Conservation (phyloP, 64 coral and sea anemone species). For the Montipora foliosa region DNA sequence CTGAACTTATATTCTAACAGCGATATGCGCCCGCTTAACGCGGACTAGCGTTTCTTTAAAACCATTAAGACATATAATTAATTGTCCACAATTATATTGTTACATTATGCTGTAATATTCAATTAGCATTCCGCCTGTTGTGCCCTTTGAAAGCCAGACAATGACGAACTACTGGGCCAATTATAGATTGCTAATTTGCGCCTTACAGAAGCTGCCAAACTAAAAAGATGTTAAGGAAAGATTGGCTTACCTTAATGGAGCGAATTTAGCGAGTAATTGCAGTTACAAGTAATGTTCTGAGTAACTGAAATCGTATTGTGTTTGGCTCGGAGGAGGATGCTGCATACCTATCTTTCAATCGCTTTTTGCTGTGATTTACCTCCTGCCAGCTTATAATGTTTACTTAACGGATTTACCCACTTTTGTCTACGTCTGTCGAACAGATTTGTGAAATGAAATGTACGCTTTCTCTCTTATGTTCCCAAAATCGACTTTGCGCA, state of each 20-base stretch:
- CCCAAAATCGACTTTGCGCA: not conserved
- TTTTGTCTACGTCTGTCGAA: conserved; percentile 26
- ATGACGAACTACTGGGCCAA: conserved; percentile 55
- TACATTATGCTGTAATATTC: conserved; percentile 92
- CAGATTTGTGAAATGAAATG: not conserved
- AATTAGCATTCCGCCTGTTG: conserved; percentile 89
- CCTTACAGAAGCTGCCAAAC: conserved; percentile 11
- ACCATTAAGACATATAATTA: conserved; percentile 93
- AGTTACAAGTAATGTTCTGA: not conserved
- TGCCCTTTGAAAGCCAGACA: conserved; percentile 45
- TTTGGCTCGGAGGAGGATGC: not conserved
- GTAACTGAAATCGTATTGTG: conserved; percentile 24
- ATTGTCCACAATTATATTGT: conserved; percentile 97
- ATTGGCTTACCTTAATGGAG: not conserved
- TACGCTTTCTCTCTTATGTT: not conserved
- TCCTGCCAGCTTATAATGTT: conserved; percentile 32
- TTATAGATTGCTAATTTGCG: conserved; percentile 44
- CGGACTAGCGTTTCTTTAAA: conserved; percentile 68
- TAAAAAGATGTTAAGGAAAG: conserved; percentile 52
- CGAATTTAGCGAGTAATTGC: not conserved
- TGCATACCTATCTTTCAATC: conserved; percentile 3
- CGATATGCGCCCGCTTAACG: conserved; percentile 56
- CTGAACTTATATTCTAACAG: conserved; percentile 47
- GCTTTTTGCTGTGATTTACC: conserved; percentile 28
- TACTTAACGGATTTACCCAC: conserved; percentile 57